phyloP scores from a whole-genome alignment of 1,140 invertebrate species.

The Trissolcus basalis region DNA sequence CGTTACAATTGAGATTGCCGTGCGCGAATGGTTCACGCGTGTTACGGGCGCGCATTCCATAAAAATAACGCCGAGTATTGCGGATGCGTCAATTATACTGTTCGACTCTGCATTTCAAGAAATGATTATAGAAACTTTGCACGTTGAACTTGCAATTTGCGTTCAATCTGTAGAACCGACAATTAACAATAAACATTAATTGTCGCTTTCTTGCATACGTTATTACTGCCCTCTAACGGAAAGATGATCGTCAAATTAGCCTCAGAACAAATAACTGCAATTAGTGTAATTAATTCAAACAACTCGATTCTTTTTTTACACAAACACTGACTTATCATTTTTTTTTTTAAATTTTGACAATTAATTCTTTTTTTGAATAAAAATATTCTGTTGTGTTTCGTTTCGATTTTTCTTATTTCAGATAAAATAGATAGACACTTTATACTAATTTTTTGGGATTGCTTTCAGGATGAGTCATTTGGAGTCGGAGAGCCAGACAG shows the following conservation, averaged over 20 bases:
- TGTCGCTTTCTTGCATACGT: conserved; percentile 52
- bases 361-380: too few relatives aligned
- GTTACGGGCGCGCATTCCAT: conserved; percentile 49
- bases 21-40: conserved; percentile 52
- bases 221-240: conserved; percentile 42
- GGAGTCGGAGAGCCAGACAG: conserved; percentile 22
- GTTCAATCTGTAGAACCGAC: conserved; percentile 54
- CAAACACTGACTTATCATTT: too few relatives aligned
- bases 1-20: conserved; percentile 55
- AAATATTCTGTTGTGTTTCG: too few relatives aligned
- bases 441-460: too few relatives aligned
- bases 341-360: conserved; percentile 1
- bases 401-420: not conserved
- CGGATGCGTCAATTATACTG: conserved; percentile 59
- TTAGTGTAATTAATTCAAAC: conserved; percentile 45
- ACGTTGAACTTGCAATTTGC: conserved; percentile 58
- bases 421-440: not conserved
- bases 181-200: conserved; percentile 57
- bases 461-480: conserved; percentile 42
- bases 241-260: conserved; percentile 50
- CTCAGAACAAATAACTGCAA: conserved; percentile 41
- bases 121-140: conserved; percentile 58
- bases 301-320: too few relatives aligned
- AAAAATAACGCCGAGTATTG: conserved; percentile 51
- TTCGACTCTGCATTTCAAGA: conserved; percentile 52